Conservation (phyloP, 2,797 vertebrate genomes). For the Coracias cyanogaster region DNA sequence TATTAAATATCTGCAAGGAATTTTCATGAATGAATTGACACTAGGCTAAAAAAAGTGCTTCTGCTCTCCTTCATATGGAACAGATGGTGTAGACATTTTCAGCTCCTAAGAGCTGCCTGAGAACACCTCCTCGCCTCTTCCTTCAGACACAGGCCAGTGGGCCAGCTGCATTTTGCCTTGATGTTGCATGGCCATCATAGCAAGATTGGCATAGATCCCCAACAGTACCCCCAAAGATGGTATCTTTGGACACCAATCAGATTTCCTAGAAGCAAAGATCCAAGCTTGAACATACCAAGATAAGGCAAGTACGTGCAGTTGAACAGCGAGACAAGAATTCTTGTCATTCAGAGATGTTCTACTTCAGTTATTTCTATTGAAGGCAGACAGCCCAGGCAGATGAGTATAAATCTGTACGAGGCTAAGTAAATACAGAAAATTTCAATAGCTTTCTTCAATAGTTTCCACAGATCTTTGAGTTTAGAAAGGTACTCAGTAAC, state of each 20-base stretch:
- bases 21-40: background rate
- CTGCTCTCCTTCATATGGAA: background rate
- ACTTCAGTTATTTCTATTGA: background rate
- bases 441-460: background rate
- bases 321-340: background rate
- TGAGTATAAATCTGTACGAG: background rate
- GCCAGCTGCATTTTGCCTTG: background rate
- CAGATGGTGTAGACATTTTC: background rate
- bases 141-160: background rate
- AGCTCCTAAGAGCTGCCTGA: background rate
- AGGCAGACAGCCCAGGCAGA: background rate
- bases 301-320: background rate
- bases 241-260: background rate
- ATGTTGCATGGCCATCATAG: background rate
- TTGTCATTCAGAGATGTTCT: background rate
- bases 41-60: background rate
- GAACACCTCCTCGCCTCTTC: background rate
- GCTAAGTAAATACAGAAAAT: background rate
- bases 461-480: background rate
- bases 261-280: background rate
- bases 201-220: background rate
- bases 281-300: background rate
- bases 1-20: background rate
- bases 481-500: background rate
- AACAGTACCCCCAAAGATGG: background rate